Evolutionary conservation across 2,113 vertebrate genomes (phyloP), one percentile per base, ranked within the genome.

Genomic region (Progne subis): DNA sequence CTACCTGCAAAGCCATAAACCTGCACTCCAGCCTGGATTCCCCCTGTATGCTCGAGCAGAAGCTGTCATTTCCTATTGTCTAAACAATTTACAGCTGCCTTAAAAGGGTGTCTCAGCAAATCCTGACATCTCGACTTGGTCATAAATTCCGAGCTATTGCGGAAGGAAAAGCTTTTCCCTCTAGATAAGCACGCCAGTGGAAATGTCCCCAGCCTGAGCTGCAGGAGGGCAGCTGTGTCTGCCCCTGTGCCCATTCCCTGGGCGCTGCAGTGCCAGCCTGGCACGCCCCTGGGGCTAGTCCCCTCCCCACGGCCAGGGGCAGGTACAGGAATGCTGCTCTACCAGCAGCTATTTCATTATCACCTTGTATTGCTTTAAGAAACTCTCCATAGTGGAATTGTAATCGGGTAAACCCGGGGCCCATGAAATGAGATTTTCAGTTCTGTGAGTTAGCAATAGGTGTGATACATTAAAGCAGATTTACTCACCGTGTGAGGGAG

Each of bases 371-470:
- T 71, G 31, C 96, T 96, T 94, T 92, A 92, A 95, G 82, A 85
- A 91, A 85, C 75, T 60, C 81, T 83, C 65, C 19, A 47, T 81
- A 65, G 68, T 77, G 67, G 71, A 95, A 89, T 57, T 95, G 92
- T 91, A 91, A 90, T 94, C 74, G 69, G 88, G 95, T 85, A 95
- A 95, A 95, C 82, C 91, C 95, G 96, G 92, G 94, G 95, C 92
- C 96, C 95, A 85, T 98, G 97, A 98, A 98, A 98, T 98, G 97
- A 98, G 93, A 94, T 93, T 98, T 97, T 97, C 97, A 97, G 95
- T 97, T 95, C 91, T 93, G 87, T 97, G 97, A 95, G 94, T 95
- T 96, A 97, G 95, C 97, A 95, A 87, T 89, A 92, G 95, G 94
- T 88, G 88, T 88, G 92, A 96, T 79, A 50, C 83, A 85, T 96